phyloP scores from a whole-genome alignment of 1,140 invertebrate genomes.

The Drosophila lini region DNA sequence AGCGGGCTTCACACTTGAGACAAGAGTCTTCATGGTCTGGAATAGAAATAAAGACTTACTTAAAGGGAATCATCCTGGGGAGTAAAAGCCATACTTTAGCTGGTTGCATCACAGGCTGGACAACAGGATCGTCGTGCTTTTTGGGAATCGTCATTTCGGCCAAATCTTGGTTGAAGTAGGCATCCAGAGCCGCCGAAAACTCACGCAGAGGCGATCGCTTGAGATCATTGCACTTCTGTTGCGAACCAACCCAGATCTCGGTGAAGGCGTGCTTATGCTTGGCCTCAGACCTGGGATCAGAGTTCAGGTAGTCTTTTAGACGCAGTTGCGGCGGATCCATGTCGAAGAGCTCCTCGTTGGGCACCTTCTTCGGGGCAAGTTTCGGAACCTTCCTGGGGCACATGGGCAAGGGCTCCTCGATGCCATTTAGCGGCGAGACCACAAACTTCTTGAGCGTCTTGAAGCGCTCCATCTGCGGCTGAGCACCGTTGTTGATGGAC shows the following conservation, averaged over 20 bases:
- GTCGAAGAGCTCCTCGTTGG: constrained; percentile 20
- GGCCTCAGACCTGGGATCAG: neutral
- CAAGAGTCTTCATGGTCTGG: constrained; percentile 1
- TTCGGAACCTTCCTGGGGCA: constrained; percentile 4
- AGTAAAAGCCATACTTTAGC: neutral
- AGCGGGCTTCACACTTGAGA: neutral
- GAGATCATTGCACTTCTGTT: constrained; percentile 2
- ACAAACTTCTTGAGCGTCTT: constrained; percentile 10
- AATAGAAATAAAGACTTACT: neutral
- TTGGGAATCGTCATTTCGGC: neutral
- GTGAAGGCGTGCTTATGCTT: constrained; percentile 48
- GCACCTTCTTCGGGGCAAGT: neutral
- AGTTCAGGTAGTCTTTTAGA: neutral
- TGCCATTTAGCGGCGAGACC: constrained; percentile 3
- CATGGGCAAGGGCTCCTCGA: neutral
- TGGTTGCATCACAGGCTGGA: neutral
- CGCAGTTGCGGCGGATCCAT: neutral
- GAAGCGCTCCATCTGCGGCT: neutral
- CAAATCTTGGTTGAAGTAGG: constrained; percentile 25
- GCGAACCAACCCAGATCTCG: constrained; percentile 50
- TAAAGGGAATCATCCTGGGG: accelerated
- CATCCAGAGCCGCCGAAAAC: constrained; percentile 40
- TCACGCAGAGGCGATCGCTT: constrained; percentile 14
- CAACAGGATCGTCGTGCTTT: neutral
- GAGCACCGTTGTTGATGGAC: neutral